phyloP scores from a whole-genome alignment of 1,140 invertebrate species.

The Drosophila sucinea region DNA sequence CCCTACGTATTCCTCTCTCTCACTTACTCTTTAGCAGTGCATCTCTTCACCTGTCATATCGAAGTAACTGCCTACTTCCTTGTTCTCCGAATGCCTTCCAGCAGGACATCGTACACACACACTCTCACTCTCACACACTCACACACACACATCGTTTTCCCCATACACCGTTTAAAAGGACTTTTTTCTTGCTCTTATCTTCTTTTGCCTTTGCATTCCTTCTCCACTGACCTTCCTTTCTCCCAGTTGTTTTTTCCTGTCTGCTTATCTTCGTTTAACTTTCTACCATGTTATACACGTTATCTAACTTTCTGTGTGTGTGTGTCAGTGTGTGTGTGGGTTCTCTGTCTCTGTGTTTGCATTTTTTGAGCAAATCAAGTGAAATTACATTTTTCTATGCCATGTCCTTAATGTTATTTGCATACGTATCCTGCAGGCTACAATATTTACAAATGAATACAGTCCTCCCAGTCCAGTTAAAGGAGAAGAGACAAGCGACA shows the following conservation, averaged over 20 bases:
- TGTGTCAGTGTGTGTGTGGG: conserved; percentile 24
- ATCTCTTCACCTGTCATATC: conserved; percentile 45
- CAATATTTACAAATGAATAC: conserved; percentile 77
- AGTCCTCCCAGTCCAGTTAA: conserved; percentile 23
- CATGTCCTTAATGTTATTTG: conserved; percentile 76
- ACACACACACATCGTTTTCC: conserved; percentile 21
- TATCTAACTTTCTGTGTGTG: conserved; percentile 42
- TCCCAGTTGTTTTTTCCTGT: conserved; percentile 10
- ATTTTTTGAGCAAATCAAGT: conserved; percentile 80
- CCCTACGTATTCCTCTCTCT: neutral
- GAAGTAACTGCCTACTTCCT: conserved; percentile 67
- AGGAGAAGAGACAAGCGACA: conserved; percentile 41
- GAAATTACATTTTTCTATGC: conserved; percentile 80
- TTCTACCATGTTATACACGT: conserved; percentile 63
- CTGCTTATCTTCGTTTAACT: conserved; percentile 73
- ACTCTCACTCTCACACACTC: neutral
- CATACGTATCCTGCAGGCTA: conserved; percentile 79
- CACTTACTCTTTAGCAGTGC: neutral
- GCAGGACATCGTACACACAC: conserved; percentile 14
- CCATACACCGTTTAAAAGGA: conserved; percentile 49
- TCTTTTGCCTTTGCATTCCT: conserved; percentile 22
- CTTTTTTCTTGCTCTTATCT: conserved; percentile 31
- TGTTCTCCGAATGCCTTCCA: conserved; percentile 47
- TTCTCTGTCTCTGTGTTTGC: conserved; percentile 56
- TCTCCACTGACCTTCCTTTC: conserved; percentile 21